Conservation (phyloP, 2,797 vertebrate genomes). For the Malurus splendens region DNA sequence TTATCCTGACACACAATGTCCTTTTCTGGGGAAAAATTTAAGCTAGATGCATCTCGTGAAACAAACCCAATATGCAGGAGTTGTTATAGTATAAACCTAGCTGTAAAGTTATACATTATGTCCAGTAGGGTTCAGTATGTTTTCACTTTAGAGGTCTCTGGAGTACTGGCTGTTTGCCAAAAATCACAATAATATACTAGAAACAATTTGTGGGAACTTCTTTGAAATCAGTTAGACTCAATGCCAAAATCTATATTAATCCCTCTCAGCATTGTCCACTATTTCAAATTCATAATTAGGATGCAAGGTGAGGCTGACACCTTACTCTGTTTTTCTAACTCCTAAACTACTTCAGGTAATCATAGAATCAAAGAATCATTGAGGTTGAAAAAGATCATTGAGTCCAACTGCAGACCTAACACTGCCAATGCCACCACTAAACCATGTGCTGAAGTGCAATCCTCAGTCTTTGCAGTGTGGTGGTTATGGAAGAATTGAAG, state of each 20-base stretch:
- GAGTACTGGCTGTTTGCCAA: background rate
- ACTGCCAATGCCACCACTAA: background rate
- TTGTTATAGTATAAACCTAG: background rate
- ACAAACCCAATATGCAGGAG: background rate
- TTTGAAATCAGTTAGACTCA: background rate
- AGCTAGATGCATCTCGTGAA: background rate
- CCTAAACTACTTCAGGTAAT: background rate
- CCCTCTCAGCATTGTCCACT: background rate
- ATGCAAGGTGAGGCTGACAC: background rate
- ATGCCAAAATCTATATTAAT: background rate
- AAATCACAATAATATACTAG: background rate
- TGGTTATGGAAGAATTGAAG: background rate
- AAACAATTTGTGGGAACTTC: background rate
- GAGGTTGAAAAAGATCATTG: background rate
- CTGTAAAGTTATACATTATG: background rate
- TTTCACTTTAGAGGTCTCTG: background rate
- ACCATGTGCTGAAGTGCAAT: fast-evolving
- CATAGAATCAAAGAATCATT: background rate
- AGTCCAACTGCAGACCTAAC: background rate
- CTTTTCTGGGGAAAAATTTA: background rate
- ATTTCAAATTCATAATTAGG: background rate
- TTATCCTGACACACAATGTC: background rate
- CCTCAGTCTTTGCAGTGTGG: background rate
- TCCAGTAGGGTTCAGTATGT: constrained; percentile 13
- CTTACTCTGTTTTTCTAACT: background rate